Percentiles rank a stretch among this genome's conserved stretches.
Evolutionary conservation across 2,113 vertebrate genomes (phyloP).

Genomic region (Burhinus oedicnemus): DNA sequence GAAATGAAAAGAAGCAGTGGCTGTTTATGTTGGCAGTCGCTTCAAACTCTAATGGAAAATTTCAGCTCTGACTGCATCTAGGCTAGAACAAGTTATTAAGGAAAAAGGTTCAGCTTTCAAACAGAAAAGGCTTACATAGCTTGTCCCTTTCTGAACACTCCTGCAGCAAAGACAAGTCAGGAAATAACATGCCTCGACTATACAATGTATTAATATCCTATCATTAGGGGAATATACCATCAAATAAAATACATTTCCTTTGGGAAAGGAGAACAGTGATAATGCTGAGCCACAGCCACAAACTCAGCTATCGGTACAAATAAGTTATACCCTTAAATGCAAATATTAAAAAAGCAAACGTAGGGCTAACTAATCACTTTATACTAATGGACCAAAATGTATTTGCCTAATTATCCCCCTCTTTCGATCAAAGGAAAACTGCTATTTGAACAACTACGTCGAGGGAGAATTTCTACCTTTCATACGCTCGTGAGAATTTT

Average conservation of each 20-base stretch:
- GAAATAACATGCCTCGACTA: slow-evolving; percentile 4
- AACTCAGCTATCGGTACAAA: neutral
- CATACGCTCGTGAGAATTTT: fast-evolving
- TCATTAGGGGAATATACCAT: neutral
- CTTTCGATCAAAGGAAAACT: neutral
- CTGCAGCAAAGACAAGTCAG: slow-evolving; percentile 2
- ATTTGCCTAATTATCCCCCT: slow-evolving; percentile 1
- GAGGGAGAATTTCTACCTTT: neutral
- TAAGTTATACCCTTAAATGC: neutral
- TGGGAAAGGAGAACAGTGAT: neutral
- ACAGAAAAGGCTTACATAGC: slow-evolving; percentile 37
- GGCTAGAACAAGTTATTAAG: slow-evolving; percentile 51
- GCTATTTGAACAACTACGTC: neutral
- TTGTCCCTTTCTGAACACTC: neutral
- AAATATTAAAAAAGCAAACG: neutral
- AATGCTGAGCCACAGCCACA: neutral
- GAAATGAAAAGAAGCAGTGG: slow-evolving; percentile 53
- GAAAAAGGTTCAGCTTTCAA: slow-evolving; percentile 50
- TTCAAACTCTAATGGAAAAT: slow-evolving; percentile 70
- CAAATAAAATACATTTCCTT: slow-evolving; percentile 15
- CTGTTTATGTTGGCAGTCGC: slow-evolving; percentile 64
- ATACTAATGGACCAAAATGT: neutral
- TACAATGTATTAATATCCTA: neutral
- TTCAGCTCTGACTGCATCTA: slow-evolving; percentile 53
- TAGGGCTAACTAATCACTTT: slow-evolving; percentile 4